Base-by-base conservation (phyloP, 2,888 invertebrate genomes). In the Noctua fimbriata region DNA sequence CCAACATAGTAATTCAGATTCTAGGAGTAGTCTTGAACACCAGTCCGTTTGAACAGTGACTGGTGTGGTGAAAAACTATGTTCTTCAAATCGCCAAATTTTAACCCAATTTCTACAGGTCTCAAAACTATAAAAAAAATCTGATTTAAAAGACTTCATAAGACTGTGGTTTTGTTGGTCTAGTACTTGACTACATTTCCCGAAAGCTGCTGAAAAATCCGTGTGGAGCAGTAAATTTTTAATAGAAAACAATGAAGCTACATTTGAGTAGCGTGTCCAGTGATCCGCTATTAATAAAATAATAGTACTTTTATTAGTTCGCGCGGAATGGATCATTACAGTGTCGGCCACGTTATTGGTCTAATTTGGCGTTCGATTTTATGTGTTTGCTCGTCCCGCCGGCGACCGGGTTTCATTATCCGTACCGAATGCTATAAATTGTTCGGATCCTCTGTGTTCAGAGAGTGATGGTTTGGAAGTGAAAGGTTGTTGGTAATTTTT, bases 331-430 rank as follows among this genome's bases (percentile, higher is more conserved):
- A 79, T 88, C 91, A 91, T 93, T 93, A 93, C 93, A 93, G 87
- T 92, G 93, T 91, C 85, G 90, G 90, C 90, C 91, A 89, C 92
- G 90, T 94, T 94, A 95, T 94, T 93, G 91, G 92, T 87, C 91
- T 90, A 94, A 95, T 95, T 95, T 93, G 92, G 91, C 92, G 93
- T 90, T 91, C 90, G 84, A 82, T 88, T 94, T 95, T 94, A 95
- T 94, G 91, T 93, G 95, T 95, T 95, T 94, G 89, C 92, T 89
- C 87, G 91, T 86, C 90, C 92, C 92, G 92, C 67, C 79, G 93
- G 92, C 93, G 94, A 91, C 93, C 91, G 92, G 90, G 83, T 91
- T 94, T 95, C 93, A 94, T 95, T 95, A 93, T 92, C 90, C 89
- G 91, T 89, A 92, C 92, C 89, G 92, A 92, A 92, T 90, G 91